phyloP scores from a whole-genome alignment of 2,888 invertebrate species.

The Rapana venosa region DNA sequence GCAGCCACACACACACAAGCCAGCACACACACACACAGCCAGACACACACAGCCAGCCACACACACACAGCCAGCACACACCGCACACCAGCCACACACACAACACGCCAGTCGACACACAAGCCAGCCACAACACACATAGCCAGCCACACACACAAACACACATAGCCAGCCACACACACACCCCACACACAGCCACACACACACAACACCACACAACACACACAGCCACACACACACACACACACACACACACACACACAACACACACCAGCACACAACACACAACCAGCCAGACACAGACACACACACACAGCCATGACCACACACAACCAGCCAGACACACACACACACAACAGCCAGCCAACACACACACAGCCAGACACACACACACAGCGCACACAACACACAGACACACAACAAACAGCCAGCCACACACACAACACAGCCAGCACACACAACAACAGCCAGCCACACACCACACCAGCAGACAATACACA shows the following conservation, averaged over 20 bases:
- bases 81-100: too few relatives aligned
- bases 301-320: not conserved
- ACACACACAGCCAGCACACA: too few relatives aligned
- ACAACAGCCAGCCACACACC: not conserved
- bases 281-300: too few relatives aligned
- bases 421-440: not conserved
- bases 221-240: conserved; percentile 1
- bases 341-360: conserved; percentile 57
- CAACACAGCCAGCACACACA: not conserved
- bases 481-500: not conserved
- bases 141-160: conserved; percentile 64
- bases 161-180: too few relatives aligned
- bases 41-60: too few relatives aligned
- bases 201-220: not conserved
- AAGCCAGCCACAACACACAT: too few relatives aligned
- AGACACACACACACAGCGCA: too few relatives aligned
- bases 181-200: conserved; percentile 58
- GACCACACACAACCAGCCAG: conserved; percentile 66
- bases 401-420: not conserved
- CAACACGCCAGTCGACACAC: too few relatives aligned
- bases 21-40: too few relatives aligned
- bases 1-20: too few relatives aligned
- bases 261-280: not conserved
- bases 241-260: not conserved
- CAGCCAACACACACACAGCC: not conserved